Percentiles rank a stretch among this genome's conserved stretches.
Conservation (phyloP, 2,797 vertebrate species). For the Brachyalestes nurse region DNA sequence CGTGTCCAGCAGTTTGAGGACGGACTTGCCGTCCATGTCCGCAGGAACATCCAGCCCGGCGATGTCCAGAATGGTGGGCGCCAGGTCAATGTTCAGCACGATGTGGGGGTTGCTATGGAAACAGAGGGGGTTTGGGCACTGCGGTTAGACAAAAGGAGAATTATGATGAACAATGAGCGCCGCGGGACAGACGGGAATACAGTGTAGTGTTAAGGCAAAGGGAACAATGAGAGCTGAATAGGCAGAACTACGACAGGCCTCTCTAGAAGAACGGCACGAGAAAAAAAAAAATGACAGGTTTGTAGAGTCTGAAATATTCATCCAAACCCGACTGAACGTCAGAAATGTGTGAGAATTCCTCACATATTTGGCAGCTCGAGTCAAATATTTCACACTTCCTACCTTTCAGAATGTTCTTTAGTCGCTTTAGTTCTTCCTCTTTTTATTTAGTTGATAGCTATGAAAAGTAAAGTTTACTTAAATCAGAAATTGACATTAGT, state of each 20-base stretch:
- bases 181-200: background rate
- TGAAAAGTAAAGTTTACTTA: no score
- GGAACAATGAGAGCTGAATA: background rate
- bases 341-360: no score
- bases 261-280: no score
- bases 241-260: no score
- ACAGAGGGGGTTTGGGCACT: constrained; percentile 32
- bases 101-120: constrained; percentile 90
- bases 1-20: constrained; percentile 91
- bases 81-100: constrained; percentile 96
- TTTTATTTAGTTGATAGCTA: no score
- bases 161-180: background rate
- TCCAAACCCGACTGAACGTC: background rate
- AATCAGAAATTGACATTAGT: no score
- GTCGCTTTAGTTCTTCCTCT: no score
- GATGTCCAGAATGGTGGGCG: constrained; percentile 97
- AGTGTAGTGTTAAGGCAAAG: background rate
- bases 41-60: constrained; percentile 93
- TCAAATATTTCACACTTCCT: no score
- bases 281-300: background rate
- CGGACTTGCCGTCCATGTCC: constrained; percentile 98
- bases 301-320: background rate
- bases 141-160: constrained; percentile 14
- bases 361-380: no score
- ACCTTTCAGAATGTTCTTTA: no score